A percentile compares a stretch with the other conserved stretches of the same genome.
These are phyloP conservation scores for Campopleginae sp. DNA, from an alignment of 2,888 invertebrate genomes.

Conservation along the genomic window DNA sequence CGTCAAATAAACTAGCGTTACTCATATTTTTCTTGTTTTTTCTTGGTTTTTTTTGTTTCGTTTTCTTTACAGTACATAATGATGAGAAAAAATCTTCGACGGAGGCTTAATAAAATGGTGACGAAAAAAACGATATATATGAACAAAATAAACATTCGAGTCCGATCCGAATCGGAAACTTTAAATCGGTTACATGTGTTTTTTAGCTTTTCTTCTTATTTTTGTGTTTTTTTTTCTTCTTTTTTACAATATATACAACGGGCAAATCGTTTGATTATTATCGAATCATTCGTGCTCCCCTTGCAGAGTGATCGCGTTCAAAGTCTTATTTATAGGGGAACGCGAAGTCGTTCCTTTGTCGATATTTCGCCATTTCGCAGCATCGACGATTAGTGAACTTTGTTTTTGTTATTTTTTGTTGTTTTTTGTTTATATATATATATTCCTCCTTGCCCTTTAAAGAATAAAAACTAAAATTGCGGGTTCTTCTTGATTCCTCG, in stretches of 20 bases:
- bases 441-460: neutral
- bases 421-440: neutral
- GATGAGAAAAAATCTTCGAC: constrained; percentile 44
- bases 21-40: constrained; percentile 8
- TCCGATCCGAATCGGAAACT: constrained; percentile 54
- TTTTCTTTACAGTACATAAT: constrained; percentile 44
- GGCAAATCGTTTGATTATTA: constrained; percentile 79
- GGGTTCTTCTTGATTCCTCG: neutral
- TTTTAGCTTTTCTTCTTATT: constrained; percentile 3
- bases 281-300: constrained; percentile 73
- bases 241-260: constrained; percentile 82
- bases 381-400: constrained; percentile 13
- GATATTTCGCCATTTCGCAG: neutral
- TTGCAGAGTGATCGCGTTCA: constrained; percentile 55
- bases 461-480: constrained; percentile 15
- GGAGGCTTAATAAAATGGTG: constrained; percentile 41
- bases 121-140: constrained; percentile 42
- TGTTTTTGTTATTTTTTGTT: neutral
- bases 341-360: constrained; percentile 7
- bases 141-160: constrained; percentile 52
- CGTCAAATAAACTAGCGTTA: constrained; percentile 57
- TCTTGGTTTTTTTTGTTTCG: neutral
- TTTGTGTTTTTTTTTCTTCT: neutral
- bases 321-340: neutral
- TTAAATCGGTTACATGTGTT: constrained; percentile 43